A percentile compares a stretch with the other conserved stretches of the same genome.
phyloP scores from a whole-genome alignment of 2,888 invertebrate genomes.

The Leptinotarsa rubiginosa region DNA sequence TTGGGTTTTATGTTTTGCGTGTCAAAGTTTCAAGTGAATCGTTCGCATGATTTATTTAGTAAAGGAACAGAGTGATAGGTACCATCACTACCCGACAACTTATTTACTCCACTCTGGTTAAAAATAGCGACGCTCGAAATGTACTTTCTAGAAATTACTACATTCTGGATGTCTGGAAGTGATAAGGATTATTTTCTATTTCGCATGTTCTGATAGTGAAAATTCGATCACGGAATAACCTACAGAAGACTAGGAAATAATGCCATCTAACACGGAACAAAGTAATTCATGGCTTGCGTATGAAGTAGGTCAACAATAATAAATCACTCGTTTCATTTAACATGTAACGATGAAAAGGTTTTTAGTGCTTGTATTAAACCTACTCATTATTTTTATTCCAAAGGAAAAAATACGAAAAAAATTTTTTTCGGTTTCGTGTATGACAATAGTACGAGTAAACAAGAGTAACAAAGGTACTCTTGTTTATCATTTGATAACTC shows the following conservation, averaged over 20 bases:
- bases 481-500: too few relatives aligned
- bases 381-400: too few relatives aligned
- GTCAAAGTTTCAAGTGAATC: too few relatives aligned
- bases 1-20: too few relatives aligned
- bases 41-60: too few relatives aligned
- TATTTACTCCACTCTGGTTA: not conserved
- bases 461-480: too few relatives aligned
- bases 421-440: too few relatives aligned
- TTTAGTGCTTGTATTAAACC: not conserved
- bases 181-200: not conserved
- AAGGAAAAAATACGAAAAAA: too few relatives aligned
- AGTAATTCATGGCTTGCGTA: not conserved
- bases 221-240: not conserved
- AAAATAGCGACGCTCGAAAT: not conserved
- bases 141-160: not conserved
- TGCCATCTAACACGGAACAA: not conserved
- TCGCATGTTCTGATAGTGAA: not conserved
- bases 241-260: not conserved
- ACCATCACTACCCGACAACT: not conserved
- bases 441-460: too few relatives aligned
- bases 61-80: not conserved
- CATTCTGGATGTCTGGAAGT: not conserved
- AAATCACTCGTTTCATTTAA: not conserved
- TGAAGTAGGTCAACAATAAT: conserved; percentile 6
- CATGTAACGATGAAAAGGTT: not conserved